Conservation (phyloP, 2,888 invertebrate genomes). For the Yponomeuta sedellus region DNA sequence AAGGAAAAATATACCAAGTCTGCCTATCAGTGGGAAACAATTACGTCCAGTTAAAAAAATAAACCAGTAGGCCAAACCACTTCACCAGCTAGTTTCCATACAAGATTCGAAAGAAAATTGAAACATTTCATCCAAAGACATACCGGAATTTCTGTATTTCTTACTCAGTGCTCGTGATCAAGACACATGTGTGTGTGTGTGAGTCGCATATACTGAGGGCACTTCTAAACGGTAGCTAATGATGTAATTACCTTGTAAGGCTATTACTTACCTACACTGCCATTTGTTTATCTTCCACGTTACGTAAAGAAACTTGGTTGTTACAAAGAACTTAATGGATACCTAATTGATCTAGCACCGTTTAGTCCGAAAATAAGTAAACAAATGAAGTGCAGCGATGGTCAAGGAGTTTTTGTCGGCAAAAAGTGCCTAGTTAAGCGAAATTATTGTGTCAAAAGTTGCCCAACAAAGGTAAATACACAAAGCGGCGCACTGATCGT, state of each 20-base stretch:
- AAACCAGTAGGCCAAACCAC: no score
- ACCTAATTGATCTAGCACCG: no score
- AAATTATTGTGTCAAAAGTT: slow-evolving; percentile 15
- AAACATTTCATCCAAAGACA: no score
- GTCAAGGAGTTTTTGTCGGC: neutral
- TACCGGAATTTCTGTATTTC: neutral
- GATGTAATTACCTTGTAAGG: slow-evolving; percentile 18
- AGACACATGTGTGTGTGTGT: neutral
- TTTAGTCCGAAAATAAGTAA: neutral
- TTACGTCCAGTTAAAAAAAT: no score
- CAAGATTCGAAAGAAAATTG: no score
- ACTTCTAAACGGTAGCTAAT: slow-evolving; percentile 13
- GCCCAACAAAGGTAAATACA: slow-evolving; percentile 8
- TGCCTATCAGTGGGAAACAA: no score
- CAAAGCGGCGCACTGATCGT: neutral
- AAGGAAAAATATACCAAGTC: no score
- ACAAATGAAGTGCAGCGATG: neutral
- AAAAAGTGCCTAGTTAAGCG: neutral
- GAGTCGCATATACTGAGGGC: slow-evolving; percentile 4
- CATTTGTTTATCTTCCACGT: slow-evolving; percentile 15
- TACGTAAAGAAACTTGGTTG: neutral
- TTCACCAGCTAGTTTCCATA: no score
- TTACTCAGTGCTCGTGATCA: neutral
- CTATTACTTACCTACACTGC: slow-evolving; percentile 19
- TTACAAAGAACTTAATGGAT: no score